Base-by-base conservation (phyloP, 92 coral and sea anemone genomes). In the Bergia puertoricense region DNA sequence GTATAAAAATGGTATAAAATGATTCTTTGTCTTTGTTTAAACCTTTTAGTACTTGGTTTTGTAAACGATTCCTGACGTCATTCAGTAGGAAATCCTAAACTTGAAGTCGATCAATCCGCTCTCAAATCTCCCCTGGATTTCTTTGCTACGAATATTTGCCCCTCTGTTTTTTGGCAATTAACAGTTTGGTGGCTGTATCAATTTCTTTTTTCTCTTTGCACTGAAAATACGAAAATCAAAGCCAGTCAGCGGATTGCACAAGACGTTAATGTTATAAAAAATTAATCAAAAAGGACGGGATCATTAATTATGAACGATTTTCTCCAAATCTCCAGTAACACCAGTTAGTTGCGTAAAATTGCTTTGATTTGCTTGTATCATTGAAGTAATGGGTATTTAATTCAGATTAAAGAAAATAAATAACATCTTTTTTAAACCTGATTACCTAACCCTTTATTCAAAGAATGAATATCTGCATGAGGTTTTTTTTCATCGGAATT, bases 61-160 rank as follows among this genome's bases (percentile, higher is more conserved):
- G 38, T 84, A 84, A 84, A 46, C 67, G 50, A 8, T 84, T 18
- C 79, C 56, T 84, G 82, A 84, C 87, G 87, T 84, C 79, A 84
- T 84, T 15, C 78, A 13, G 40, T 11, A 8, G 86, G 22, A 30
- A 13, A 30, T 80, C 45, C 40, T 5, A 84, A 68, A n/a, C 22
- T 30, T 45, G 20, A 10, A n/a, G 71, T 36, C 6, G 42, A 36
- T 36, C n/a, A 13, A 36, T 11, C n/a, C 14, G 6, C 8, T 16
- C 36, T 23, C 16, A 9, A n/a, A 37, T 39, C 40, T 66, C 14
- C 38, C 39, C 14, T 10, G 45, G 11, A 42, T 2, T n/a, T 71
- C 23, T 38, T 7, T 30, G 42, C 45, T 30, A 46, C 78, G 56
- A 23, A 15, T 50, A 37, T 50, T 38, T 41, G 15, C 43, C 23